Percentiles rank a stretch among this genome's conserved stretches.
These are phyloP conservation scores for Toxonevra muliebris DNA, from an alignment of 2,888 invertebrate genomes.

Conservation along the genomic window DNA sequence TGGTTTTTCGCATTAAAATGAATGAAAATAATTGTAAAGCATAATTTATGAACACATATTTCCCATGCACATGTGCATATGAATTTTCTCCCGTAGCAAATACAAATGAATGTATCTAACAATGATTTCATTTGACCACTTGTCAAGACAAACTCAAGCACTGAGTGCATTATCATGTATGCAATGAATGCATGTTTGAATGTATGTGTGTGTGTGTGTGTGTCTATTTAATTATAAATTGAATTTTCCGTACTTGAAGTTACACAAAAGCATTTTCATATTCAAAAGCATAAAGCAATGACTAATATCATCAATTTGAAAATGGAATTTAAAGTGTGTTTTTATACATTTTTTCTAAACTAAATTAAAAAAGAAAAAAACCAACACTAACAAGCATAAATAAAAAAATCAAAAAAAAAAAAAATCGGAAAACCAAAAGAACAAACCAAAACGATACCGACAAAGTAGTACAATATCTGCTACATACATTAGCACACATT, in stretches of 20 bases:
- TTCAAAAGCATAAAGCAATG: conserved; percentile 29
- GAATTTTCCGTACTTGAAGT: conserved; percentile 39
- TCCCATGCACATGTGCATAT: no score
- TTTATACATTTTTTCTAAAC: no score
- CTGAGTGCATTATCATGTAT: not conserved
- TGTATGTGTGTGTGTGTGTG: no score
- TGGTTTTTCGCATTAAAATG: no score
- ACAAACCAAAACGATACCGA: no score
- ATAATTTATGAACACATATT: no score
- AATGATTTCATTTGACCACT: no score
- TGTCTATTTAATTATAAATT: conserved; percentile 39
- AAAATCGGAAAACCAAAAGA: not conserved
- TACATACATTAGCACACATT: conserved; percentile 54
- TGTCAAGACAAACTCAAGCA: not conserved
- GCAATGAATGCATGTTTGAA: not conserved
- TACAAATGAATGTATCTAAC: no score
- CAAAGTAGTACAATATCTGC: conserved; percentile 33
- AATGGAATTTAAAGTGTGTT: conserved; percentile 42
- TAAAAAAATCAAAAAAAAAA: not conserved
- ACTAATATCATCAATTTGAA: conserved; percentile 30
- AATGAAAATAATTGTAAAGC: no score
- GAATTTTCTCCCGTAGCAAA: no score
- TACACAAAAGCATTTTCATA: conserved; percentile 30
- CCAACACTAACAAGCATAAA: not conserved
- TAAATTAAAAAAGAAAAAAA: no score